These are phyloP conservation scores for Pandemis heparana DNA, from an alignment of 2,888 invertebrate species.

Conservation along the genomic window DNA sequence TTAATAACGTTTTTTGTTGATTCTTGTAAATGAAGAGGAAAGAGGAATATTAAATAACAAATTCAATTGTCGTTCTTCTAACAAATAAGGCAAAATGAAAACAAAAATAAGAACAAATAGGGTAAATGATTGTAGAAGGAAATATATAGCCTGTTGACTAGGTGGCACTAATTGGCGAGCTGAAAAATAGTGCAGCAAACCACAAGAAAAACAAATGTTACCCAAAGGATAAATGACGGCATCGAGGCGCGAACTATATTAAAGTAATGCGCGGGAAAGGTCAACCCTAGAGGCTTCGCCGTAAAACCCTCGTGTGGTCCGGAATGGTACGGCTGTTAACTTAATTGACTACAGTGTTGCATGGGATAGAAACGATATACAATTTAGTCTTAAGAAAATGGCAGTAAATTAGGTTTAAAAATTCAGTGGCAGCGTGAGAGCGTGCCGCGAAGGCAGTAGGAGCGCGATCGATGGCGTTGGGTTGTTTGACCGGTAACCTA, in stretches of 20 bases:
- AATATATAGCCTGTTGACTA: constrained; percentile 29
- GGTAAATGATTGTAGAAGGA: constrained; percentile 42
- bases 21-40: background rate
- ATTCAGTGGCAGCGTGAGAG: constrained; percentile 20
- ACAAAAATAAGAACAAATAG: constrained; percentile 41
- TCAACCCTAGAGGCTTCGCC: constrained; percentile 56
- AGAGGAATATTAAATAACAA: background rate
- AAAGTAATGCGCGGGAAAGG: constrained; percentile 61
- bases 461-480: constrained; percentile 60
- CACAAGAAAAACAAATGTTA: constrained; percentile 58
- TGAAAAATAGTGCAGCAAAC: constrained; percentile 50
- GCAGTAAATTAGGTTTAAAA: constrained; percentile 1
- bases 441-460: constrained; percentile 6
- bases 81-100: constrained; percentile 45
- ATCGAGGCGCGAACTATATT: constrained; percentile 55
- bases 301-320: constrained; percentile 50
- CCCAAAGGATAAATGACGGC: constrained; percentile 53
- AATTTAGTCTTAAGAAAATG: background rate
- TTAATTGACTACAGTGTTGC: constrained; percentile 21
- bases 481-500: constrained; percentile 74
- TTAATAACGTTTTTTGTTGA: background rate
- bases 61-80: constrained; percentile 8
- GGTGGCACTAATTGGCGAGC: constrained; percentile 48
- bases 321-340: constrained; percentile 27
- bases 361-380: background rate